Evolutionary conservation across 1,140 invertebrate genomes (phyloP), one percentile per base, ranked within the genome.

Genomic region (Hyles euphorbiae): DNA sequence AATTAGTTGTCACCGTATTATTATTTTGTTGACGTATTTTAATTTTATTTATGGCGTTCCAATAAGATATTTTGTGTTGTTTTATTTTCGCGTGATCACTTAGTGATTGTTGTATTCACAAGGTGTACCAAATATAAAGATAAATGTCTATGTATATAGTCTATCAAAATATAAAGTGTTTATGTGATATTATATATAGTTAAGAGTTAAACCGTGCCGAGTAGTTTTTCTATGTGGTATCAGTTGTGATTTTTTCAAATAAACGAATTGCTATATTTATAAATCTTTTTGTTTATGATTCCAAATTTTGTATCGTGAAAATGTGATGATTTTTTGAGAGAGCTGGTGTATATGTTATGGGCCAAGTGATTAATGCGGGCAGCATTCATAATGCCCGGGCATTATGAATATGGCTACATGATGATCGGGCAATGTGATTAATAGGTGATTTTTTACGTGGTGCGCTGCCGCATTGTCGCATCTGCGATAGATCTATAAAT

Each of bases 191-290:
- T 83, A 83, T 79, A 72, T 83, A 86, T 85, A 85, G 77, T 80
- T 88, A 88, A 88, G 85, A 85, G 79, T 85, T 88, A 86, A 88
- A 84, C 85, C 83, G 83, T 88, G 85, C 83, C 85, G 81, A 88
- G 79, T 88, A 88, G 85, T 83, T 88, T 88, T 88, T 88, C 81
- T 86, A 88, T 88, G 79, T 88, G 83, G 85, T 88, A 88, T 86
- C 80, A 88, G 85, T 88, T 88, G 82, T 88, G 83, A 83, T 84
- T 84, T 83, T 83, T 86, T 78, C 75, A 77, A 80, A 85, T 88
- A 88, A 88, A 88, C 65, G 69, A 78, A 82, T 76, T 83, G 76
- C 78, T 84, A 84, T 83, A 83, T 76, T 77, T 70, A 47, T 54
- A 22, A 44, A 10, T 5, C n/a, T 12, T 11, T 44, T 54, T 54